These are phyloP conservation scores for Seriola aureovittata DNA, from an alignment of 2,113 vertebrate species.

Conservation along the genomic window DNA sequence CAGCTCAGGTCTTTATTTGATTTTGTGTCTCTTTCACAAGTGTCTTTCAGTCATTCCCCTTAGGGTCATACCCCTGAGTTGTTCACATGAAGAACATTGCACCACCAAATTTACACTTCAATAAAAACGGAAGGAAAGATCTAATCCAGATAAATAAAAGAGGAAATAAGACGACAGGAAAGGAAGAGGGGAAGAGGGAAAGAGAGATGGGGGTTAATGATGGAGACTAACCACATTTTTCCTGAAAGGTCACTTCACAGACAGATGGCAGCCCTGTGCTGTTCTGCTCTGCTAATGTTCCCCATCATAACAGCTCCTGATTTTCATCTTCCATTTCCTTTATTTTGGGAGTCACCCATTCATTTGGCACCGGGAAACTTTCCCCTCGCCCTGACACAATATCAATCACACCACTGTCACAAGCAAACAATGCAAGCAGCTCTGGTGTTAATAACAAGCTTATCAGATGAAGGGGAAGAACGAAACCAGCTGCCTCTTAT, in stretches of 20 bases:
- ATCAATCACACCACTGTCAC: slow-evolving; percentile 63
- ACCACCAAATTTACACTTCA: slow-evolving; percentile 63
- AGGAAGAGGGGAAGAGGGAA: slow-evolving; percentile 1
- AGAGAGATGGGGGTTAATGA: slow-evolving; percentile 52
- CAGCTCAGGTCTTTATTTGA: slow-evolving; percentile 74
- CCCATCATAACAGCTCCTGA: slow-evolving; percentile 74
- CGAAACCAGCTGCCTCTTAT: slow-evolving; percentile 40
- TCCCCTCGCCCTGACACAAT: slow-evolving; percentile 39
- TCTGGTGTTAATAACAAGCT: slow-evolving; percentile 53
- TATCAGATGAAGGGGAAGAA: slow-evolving; percentile 56
- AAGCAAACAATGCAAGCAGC: slow-evolving; percentile 48
- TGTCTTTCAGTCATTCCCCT: slow-evolving; percentile 77
- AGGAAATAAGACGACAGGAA: slow-evolving; percentile 28
- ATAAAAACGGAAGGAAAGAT: slow-evolving; percentile 26
- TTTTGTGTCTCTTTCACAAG: slow-evolving; percentile 75
- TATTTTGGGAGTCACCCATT: slow-evolving; percentile 55
- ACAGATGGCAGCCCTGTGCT: slow-evolving; percentile 79
- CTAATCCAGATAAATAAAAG: slow-evolving; percentile 22
- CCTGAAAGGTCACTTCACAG: slow-evolving; percentile 87
- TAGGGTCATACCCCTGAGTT: slow-evolving; percentile 77
- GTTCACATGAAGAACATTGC: slow-evolving; percentile 73
- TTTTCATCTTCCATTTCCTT: slow-evolving; percentile 72
- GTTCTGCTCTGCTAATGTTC: slow-evolving; percentile 82
- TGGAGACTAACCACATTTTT: slow-evolving; percentile 81
- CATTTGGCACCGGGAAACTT: slow-evolving; percentile 48